phyloP scores from a whole-genome alignment of 2,797 vertebrate genomes.

The Clamator glandarius region DNA sequence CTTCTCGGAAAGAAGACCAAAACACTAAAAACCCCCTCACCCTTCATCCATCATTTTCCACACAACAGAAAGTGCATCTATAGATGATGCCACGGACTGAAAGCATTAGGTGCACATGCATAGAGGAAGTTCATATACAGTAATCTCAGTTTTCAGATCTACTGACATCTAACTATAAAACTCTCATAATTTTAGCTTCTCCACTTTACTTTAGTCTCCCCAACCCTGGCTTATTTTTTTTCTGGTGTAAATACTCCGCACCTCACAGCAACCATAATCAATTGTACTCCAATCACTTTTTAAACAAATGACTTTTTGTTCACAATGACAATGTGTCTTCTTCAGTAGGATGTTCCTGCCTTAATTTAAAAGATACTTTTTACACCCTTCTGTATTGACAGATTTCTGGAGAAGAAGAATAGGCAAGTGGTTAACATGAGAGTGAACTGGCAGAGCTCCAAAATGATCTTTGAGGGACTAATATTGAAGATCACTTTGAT shows the following conservation, averaged over 20 bases:
- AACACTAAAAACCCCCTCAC: not conserved
- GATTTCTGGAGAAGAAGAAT: not conserved
- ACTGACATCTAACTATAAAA: not conserved
- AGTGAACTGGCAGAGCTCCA: not conserved
- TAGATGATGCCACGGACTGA: not conserved
- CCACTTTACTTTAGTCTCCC: not conserved
- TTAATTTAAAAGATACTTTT: not conserved
- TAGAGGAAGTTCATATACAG: not conserved
- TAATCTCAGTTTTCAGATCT: not conserved
- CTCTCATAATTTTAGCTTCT: not conserved
- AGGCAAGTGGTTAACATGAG: not conserved
- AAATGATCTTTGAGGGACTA: not conserved
- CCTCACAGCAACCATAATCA: not conserved
- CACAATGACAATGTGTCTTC: not conserved
- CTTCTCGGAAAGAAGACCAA: not conserved
- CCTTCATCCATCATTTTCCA: not conserved
- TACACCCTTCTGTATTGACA: not conserved
- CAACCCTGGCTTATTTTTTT: not conserved
- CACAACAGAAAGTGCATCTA: fast-evolving
- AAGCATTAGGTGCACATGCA: not conserved
- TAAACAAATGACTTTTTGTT: not conserved
- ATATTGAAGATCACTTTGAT: not conserved
- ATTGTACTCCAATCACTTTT: not conserved
- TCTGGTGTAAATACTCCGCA: not conserved
- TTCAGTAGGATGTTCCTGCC: not conserved